A percentile compares a stretch with the other conserved stretches of the same genome.
These are phyloP conservation scores for Diglossa cyanea DNA, from an alignment of 2,797 vertebrate genomes.

Conservation along the genomic window DNA sequence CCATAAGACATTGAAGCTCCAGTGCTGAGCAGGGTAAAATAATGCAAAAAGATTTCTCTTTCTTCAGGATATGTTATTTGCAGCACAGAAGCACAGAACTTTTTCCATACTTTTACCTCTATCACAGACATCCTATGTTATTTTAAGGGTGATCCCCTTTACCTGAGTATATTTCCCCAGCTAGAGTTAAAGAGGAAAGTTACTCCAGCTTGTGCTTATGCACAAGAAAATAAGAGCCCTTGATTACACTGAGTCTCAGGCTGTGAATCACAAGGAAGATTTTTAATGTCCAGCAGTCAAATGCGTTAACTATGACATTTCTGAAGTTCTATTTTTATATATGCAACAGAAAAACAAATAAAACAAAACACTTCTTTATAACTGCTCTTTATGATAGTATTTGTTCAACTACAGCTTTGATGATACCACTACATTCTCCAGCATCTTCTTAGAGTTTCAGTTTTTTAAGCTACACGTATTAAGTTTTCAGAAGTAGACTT, in stretches of 20 bases:
- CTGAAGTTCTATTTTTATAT: constrained; percentile 71
- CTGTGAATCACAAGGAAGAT: constrained; percentile 79
- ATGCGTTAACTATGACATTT: constrained; percentile 73
- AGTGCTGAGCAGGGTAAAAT: constrained; percentile 21
- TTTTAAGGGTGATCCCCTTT: background rate
- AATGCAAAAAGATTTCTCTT: background rate
- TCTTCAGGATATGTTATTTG: background rate
- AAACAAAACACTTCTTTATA: constrained; percentile 53
- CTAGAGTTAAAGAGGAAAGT: background rate
- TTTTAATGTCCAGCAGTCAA: constrained; percentile 73
- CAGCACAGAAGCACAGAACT: background rate
- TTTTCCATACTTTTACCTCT: background rate
- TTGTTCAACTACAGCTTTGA: constrained; percentile 71
- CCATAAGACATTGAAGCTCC: background rate
- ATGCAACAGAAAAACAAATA: constrained; percentile 22
- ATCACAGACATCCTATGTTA: background rate
- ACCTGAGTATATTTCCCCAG: background rate
- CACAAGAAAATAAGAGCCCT: constrained; percentile 71
- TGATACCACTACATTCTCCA: constrained; percentile 8
- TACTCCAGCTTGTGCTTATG: background rate
- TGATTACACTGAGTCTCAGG: constrained; percentile 78
- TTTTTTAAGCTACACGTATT: constrained; percentile 74
- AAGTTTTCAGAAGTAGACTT: constrained; percentile 18
- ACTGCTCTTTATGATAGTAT: constrained; percentile 48
- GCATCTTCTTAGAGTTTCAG: constrained; percentile 64